Percentiles rank a stretch among this genome's conserved stretches.
Conservation (phyloP, 1,140 invertebrate species). For the Scylla paramamosain region DNA sequence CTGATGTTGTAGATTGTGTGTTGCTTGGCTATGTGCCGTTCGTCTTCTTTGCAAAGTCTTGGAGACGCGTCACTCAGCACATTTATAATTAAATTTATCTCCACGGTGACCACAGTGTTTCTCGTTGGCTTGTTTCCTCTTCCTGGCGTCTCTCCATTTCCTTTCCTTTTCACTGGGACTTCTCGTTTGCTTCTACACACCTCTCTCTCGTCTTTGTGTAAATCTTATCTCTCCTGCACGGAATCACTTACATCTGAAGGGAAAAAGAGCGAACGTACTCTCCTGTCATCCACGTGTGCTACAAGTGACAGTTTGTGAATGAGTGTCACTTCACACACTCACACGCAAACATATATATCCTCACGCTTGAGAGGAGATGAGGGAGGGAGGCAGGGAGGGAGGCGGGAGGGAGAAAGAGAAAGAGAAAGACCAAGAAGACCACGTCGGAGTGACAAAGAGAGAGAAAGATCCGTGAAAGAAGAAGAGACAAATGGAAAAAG, state of each 20-base stretch:
- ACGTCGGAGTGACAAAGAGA: not conserved
- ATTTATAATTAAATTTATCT: conserved; percentile 6
- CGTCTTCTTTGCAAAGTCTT: not conserved
- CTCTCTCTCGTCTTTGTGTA: not conserved
- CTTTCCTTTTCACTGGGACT: not conserved
- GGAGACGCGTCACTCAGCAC: not conserved
- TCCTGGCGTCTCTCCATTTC: not conserved
- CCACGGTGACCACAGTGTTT: not conserved
- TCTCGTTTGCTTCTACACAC: too few species aligned
- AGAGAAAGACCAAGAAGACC: not conserved
- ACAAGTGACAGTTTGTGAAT: not conserved
- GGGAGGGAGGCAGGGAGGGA: not conserved
- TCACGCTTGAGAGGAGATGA: not conserved
- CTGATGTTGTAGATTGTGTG: not conserved
- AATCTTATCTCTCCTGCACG: not conserved
- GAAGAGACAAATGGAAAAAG: too few species aligned
- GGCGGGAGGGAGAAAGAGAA: not conserved
- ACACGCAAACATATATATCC: not conserved
- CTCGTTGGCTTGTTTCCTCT: not conserved
- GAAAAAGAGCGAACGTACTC: not conserved
- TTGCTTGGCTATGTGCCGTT: not conserved
- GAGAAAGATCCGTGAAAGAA: too few species aligned
- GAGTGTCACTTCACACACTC: not conserved
- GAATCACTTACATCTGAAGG: too few species aligned
- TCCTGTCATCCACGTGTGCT: not conserved